These are phyloP conservation scores for Batillaria attramentaria DNA, from an alignment of 1,140 invertebrate genomes.

Conservation along the genomic window DNA sequence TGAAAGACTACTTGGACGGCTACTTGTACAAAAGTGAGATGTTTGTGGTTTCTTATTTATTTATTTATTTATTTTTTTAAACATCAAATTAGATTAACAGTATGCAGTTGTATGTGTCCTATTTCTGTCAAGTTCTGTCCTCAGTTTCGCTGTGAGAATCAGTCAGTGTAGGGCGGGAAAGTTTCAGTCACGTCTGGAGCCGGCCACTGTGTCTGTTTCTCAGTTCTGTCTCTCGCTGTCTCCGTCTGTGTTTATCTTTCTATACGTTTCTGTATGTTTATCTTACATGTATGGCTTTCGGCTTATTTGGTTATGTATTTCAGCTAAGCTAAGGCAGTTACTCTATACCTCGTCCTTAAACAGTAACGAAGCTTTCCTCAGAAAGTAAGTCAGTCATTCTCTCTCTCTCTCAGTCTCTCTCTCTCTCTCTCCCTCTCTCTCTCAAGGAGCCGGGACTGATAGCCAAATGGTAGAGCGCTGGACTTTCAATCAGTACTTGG, in stretches of 20 bases:
- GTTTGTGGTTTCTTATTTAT: background rate
- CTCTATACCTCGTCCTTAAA: too few relatives aligned
- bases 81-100: background rate
- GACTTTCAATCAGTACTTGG: too few relatives aligned
- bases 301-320: too few relatives aligned
- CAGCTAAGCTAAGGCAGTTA: too few relatives aligned
- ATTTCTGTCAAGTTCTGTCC: too few relatives aligned
- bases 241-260: background rate
- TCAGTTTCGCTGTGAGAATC: background rate
- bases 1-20: constrained; percentile 35
- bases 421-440: background rate
- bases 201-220: background rate
- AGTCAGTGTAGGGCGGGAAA: background rate
- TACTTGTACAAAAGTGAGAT: constrained; percentile 38
- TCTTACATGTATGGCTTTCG: background rate
- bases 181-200: background rate
- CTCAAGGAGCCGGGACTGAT: background rate
- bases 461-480: too few relatives aligned
- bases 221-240: too few relatives aligned
- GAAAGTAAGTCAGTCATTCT: background rate
- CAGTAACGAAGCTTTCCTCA: too few relatives aligned
- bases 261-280: background rate
- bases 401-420: background rate
- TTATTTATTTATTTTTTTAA: background rate
- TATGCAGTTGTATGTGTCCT: background rate